Conservation (phyloP, 2,113 vertebrate genomes). For the Clupea harengus region DNA sequence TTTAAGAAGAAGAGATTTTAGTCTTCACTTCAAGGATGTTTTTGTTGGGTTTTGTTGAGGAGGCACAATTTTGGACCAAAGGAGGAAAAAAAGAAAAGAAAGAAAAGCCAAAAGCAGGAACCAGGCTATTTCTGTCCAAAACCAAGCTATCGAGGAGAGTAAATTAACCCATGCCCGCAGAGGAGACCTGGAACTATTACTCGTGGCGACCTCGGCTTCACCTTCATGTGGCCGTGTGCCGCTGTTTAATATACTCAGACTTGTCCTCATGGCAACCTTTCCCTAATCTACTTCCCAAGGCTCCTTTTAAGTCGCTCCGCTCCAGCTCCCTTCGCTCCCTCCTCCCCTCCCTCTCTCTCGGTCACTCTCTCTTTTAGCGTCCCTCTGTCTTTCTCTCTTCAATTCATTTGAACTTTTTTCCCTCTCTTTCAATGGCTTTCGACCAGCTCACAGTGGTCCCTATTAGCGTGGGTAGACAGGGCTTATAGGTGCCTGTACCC, state of each 20-base stretch:
- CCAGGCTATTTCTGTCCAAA: background rate
- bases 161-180: conserved; percentile 42
- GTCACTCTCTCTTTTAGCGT: conserved; percentile 24
- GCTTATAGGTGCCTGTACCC: background rate
- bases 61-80: background rate
- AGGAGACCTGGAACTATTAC: conserved; percentile 42
- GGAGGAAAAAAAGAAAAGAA: background rate
- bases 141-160: background rate
- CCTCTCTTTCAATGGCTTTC: background rate
- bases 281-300: conserved; percentile 58
- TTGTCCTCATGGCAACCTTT: conserved; percentile 58
- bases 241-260: conserved; percentile 48
- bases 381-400: conserved; percentile 36
- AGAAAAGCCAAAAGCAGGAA: background rate
- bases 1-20: background rate
- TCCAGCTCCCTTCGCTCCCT: conserved; percentile 44
- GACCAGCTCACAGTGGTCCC: background rate
- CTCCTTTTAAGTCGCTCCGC: conserved; percentile 55
- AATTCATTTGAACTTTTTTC: conserved; percentile 24
- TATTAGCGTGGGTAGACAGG: background rate
- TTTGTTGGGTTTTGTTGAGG: background rate
- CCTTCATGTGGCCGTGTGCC: conserved; percentile 37
- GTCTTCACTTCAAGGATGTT: background rate
- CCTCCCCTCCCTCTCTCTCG: conserved; percentile 14
- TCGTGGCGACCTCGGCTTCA: conserved; percentile 38